These are phyloP conservation scores for Melanotaenia parkinsoni DNA, from an alignment of 2,797 vertebrate species.

Conservation along the genomic window DNA sequence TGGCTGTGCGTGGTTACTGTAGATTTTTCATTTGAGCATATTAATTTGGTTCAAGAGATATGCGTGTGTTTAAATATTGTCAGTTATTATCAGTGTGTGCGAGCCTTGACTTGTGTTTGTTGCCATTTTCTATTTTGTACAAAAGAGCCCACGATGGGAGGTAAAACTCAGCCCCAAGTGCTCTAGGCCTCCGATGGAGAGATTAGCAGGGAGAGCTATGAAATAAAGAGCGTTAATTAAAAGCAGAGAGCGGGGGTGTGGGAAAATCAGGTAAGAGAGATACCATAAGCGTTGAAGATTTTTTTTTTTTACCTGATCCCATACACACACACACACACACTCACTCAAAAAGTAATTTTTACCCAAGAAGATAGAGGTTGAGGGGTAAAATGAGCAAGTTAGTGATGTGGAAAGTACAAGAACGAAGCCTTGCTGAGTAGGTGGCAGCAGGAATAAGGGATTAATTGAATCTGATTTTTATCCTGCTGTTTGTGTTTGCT, in stretches of 20 bases:
- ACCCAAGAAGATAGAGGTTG: constrained; percentile 63
- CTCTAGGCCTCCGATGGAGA: constrained; percentile 69
- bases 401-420: constrained; percentile 73
- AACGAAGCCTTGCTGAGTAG: constrained; percentile 58
- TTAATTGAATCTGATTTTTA: constrained; percentile 77
- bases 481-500: constrained; percentile 57
- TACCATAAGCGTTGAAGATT: constrained; percentile 63
- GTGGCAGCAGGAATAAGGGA: constrained; percentile 67
- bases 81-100: constrained; percentile 43
- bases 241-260: constrained; percentile 68
- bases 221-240: constrained; percentile 78
- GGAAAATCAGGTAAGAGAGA: constrained; percentile 77
- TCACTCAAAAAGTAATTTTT: constrained; percentile 58
- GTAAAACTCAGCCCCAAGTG: constrained; percentile 66
- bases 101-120: constrained; percentile 51
- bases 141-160: constrained; percentile 67
- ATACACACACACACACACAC: constrained; percentile 28
- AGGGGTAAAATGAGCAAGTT: constrained; percentile 70
- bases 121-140: constrained; percentile 56
- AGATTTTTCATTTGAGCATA: constrained; percentile 44
- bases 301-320: constrained; percentile 65
- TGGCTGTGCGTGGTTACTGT: constrained; percentile 47
- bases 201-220: constrained; percentile 65
- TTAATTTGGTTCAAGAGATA: constrained; percentile 55
- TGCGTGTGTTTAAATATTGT: constrained; percentile 22